Conservation (phyloP, 30 jellyfish, hydroid and myxozoan genomes). For the Aurelia sp. region DNA sequence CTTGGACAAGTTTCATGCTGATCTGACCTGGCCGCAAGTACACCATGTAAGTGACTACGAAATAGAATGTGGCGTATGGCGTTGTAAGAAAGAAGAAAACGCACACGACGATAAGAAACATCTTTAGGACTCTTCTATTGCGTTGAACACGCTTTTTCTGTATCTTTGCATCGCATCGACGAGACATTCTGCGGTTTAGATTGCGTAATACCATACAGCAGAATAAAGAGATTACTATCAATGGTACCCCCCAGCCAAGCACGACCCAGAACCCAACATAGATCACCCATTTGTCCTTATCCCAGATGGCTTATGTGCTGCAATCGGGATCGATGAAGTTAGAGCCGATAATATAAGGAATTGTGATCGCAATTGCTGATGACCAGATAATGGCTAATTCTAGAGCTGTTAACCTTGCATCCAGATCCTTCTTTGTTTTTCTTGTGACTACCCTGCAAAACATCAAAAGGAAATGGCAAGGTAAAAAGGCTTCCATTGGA, state of each 20-base stretch:
- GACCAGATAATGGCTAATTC: conserved; percentile 25
- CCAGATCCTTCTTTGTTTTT: neutral
- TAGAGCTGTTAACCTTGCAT: neutral
- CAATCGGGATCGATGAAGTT: conserved; percentile 4
- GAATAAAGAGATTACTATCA: conserved; percentile 8
- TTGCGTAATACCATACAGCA: conserved; percentile 15
- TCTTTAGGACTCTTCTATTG: conserved; percentile 27
- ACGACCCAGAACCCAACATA: conserved; percentile 54
- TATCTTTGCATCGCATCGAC: neutral
- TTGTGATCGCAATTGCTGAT: conserved; percentile 22
- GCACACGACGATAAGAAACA: conserved; percentile 25
- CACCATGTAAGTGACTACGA: conserved; percentile 42
- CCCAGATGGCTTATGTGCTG: conserved; percentile 7
- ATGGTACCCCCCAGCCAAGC: conserved; percentile 61
- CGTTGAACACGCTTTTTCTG: conserved; percentile 36
- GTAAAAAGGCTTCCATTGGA: too few species aligned
- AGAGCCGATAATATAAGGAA: conserved; percentile 40
- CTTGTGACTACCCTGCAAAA: conserved; percentile 10
- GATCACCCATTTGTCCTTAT: conserved; percentile 8
- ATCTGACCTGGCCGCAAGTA: conserved; percentile 23
- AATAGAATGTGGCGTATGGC: conserved; percentile 52
- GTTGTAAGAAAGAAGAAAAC: conserved; percentile 46
- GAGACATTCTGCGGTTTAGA: conserved; percentile 8
- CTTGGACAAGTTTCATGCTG: conserved; percentile 6
- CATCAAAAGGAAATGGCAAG: too few species aligned